Percentiles rank a stretch among this genome's conserved stretches.
Conservation (phyloP, 2,113 vertebrate species). For the Aleadryas rufinucha region DNA sequence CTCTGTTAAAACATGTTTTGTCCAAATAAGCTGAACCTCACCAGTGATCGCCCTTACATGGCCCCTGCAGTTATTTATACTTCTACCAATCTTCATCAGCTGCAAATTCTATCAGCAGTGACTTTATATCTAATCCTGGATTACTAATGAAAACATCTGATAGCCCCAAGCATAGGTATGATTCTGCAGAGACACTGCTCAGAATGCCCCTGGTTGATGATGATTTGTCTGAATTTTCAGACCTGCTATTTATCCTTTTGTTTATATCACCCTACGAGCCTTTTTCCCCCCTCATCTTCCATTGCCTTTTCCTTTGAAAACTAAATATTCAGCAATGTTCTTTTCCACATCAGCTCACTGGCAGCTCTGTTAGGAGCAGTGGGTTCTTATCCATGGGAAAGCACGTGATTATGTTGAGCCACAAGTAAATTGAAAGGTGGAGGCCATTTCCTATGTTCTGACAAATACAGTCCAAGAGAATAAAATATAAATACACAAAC, state of each 20-base stretch:
- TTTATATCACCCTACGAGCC: not conserved
- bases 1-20: not conserved
- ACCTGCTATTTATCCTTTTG: not conserved
- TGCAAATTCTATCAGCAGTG: not conserved
- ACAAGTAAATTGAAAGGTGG: not conserved
- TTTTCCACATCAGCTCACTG: not conserved
- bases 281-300: not conserved
- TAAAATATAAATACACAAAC: not conserved
- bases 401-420: not conserved
- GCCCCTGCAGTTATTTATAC: not conserved
- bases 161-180: not conserved
- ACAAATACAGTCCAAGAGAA: not conserved
- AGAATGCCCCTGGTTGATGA: not conserved
- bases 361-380: not conserved
- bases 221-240: not conserved
- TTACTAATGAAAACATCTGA: not conserved
- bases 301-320: not conserved
- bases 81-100: not conserved
- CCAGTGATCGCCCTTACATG: not conserved
- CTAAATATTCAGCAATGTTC: not conserved
- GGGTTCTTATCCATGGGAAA: not conserved
- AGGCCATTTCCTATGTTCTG: not conserved
- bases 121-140: not conserved
- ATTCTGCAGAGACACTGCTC: not conserved
- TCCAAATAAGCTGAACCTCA: not conserved